Conservation (phyloP, 2,113 vertebrate genomes). For the Nyctibius bracteatus region DNA sequence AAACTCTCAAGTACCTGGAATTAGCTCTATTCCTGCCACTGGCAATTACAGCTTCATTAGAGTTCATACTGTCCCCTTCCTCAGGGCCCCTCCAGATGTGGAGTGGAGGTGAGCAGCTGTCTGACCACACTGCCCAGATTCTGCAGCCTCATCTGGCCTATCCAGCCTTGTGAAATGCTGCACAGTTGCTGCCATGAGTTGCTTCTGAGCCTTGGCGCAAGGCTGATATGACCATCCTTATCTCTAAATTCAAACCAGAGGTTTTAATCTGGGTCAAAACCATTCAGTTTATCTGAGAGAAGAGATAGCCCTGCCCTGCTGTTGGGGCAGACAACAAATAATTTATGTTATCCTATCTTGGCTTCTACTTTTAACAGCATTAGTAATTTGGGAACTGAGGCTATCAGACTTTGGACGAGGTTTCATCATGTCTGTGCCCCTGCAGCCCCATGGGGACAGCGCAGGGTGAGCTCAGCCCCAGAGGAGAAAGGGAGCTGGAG, state of each 20-base stretch:
- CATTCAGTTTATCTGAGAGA: not conserved
- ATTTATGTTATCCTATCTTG: not conserved
- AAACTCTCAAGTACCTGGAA: constrained; percentile 42
- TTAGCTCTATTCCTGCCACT: not conserved
- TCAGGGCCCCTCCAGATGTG: rapidly evolving
- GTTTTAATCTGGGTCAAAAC: not conserved
- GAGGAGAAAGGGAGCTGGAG: not conserved
- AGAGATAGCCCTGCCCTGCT: not conserved
- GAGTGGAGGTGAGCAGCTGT: not conserved
- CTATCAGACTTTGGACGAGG: not conserved
- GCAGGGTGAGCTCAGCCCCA: too few species aligned
- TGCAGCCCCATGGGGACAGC: too few species aligned
- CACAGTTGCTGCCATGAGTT: not conserved
- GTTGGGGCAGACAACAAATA: not conserved
- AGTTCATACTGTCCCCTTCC: not conserved
- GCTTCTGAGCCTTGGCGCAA: not conserved
- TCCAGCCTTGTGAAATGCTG: not conserved
- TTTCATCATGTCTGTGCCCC: not conserved
- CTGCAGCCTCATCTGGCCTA: not conserved
- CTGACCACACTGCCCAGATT: rapidly evolving
- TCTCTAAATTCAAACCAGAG: not conserved
- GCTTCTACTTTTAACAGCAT: not conserved
- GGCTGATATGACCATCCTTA: not conserved
- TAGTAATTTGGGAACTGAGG: not conserved
- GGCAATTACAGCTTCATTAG: not conserved